Evolutionary conservation across 2,113 vertebrate genomes (phyloP), one percentile per base, ranked within the genome.

Genomic region (Camarhynchus parvulus): DNA sequence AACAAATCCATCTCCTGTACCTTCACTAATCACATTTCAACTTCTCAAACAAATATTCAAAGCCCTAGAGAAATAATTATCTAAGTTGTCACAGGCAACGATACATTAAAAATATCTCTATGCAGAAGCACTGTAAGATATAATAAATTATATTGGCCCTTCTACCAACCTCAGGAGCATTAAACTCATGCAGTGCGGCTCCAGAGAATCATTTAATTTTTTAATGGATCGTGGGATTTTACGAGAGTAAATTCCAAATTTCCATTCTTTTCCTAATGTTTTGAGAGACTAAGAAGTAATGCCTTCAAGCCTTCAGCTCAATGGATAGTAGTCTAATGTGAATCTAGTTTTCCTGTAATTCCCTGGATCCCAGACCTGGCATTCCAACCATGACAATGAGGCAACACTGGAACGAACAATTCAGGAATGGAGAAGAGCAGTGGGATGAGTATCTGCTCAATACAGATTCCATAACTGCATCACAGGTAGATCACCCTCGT

Each of bases 361-460:
- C 31, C 42, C 52, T 19, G 31, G 18, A 42, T 28, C 42, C 82
- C 9, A 3, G 63, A 62, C 15, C 58, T 8, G 52, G 13, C 37
- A 14, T n/a, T 35, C 17, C 11, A 2, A 19, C 17, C 52, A 2
- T 1, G 1, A 21, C 46, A 33, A 30, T 1, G 30, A 3, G 2
- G 33, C 53, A 23, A n/a, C 42, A 20, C 0, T 35, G 3, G 50
- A 70, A 8, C n/a, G 18, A 62, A 2, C 8, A 35, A 2, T 4
- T 13, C 10, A 25, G 0, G 0, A 46, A 11, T 0, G 0, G 17
- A 31, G 44, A 41, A 69, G 56, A n/a, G 10, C 1, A 0, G 0
- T 0, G 3, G 13, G 22, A 12, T 22, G 16, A 24, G 2, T 4
- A 27, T 33, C 61, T 14, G 22, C 2, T 14, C 27, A 5, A 18